Conservation (phyloP, 2,113 vertebrate genomes). For the Hydrolagus affinis region DNA sequence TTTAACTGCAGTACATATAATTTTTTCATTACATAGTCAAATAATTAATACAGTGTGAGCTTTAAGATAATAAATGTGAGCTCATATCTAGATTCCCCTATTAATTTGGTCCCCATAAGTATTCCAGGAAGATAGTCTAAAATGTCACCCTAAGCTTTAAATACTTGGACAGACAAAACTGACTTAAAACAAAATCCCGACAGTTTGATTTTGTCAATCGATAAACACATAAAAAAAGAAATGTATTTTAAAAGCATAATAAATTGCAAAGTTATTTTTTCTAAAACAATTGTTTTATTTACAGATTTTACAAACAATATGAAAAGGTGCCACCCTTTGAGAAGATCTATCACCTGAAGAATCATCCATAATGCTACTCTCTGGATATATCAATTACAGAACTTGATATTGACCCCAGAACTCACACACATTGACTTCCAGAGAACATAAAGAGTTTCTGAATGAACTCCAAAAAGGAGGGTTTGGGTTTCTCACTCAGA, state of each 20-base stretch:
- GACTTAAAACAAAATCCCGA: not conserved
- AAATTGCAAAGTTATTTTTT: not conserved
- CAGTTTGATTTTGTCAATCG: not conserved
- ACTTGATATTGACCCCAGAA: too few relatives aligned
- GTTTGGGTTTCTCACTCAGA: too few relatives aligned
- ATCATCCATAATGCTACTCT: too few relatives aligned
- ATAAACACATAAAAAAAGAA: not conserved
- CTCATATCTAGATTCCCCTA: not conserved
- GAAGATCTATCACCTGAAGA: not conserved
- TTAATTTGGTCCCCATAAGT: not conserved
- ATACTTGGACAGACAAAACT: not conserved
- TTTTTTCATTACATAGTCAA: slow-evolving; percentile 26
- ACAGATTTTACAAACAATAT: not conserved
- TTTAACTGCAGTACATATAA: not conserved
- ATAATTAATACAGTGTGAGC: not conserved
- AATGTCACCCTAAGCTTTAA: not conserved
- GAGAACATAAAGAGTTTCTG: too few relatives aligned
- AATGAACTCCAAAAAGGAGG: too few relatives aligned
- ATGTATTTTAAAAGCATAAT: not conserved
- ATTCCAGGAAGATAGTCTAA: not conserved
- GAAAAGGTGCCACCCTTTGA: not conserved
- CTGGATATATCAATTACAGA: too few relatives aligned
- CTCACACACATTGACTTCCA: too few relatives aligned
- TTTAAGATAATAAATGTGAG: not conserved
- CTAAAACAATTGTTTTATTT: not conserved